A percentile compares a stretch with the other conserved stretches of the same genome.
These are phyloP conservation scores for human DNA, from an alignment of 2,113 vertebrate species.

Conservation along the genomic window GRCh38 chr16:62864001-62864500, in stretches of 20 bases:
- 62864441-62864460: background rate
- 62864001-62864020: background rate
- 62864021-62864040: rapidly evolving
- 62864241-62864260: background rate
- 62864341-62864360: background rate
- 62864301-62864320: background rate
- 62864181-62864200: background rate
- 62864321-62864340: background rate
- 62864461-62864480: background rate
- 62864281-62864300: background rate
- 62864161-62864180: background rate
- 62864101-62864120: background rate
- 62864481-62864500: background rate
- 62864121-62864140: background rate
- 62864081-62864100: background rate
- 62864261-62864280: background rate
- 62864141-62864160: background rate
- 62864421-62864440: background rate
- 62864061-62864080: rapidly evolving
- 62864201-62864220: background rate
- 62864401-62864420: background rate
- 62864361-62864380: background rate
- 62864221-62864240: background rate
- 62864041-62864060: background rate
- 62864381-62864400: background rate